These are phyloP conservation scores for Choristoneura rosaceana DNA, from an alignment of 2,888 invertebrate genomes.

Conservation along the genomic window DNA sequence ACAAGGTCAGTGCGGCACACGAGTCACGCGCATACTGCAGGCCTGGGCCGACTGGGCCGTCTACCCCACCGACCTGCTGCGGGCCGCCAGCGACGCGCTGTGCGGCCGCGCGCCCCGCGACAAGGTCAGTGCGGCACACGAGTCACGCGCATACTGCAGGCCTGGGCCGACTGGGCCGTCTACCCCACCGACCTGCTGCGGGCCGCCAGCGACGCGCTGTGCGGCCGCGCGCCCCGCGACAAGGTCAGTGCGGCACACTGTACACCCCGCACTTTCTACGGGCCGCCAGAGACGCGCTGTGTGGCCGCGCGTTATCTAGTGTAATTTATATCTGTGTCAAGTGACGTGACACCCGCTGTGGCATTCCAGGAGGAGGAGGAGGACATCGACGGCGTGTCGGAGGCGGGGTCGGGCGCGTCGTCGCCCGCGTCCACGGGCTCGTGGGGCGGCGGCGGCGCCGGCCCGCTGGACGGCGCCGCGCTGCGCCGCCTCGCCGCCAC, in stretches of 20 bases:
- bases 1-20: too few species aligned
- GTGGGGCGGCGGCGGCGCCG: conserved; percentile 89
- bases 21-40: conserved; percentile 95
- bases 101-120: conserved; percentile 95
- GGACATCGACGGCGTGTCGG: conserved; percentile 34
- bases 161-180: conserved; percentile 99
- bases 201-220: conserved; percentile 94
- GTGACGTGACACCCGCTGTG: too few species aligned
- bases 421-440: conserved; percentile 79
- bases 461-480: conserved; percentile 93
- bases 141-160: conserved; percentile 95
- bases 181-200: conserved; percentile 97
- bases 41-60: conserved; percentile 99
- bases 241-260: background rate
- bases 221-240: conserved; percentile 87
- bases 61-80: conserved; percentile 96
- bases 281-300: too few species aligned
- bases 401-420: conserved; percentile 56
- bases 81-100: conserved; percentile 95
- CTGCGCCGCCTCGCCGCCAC: conserved; percentile 87
- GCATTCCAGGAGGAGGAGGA: conserved; percentile 30
- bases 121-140: too few species aligned
- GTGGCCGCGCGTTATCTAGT: too few species aligned
- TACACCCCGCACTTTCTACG: background rate
- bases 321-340: too few species aligned